These are phyloP conservation scores for Xylota segnis DNA, from an alignment of 2,888 invertebrate genomes.

Conservation along the genomic window DNA sequence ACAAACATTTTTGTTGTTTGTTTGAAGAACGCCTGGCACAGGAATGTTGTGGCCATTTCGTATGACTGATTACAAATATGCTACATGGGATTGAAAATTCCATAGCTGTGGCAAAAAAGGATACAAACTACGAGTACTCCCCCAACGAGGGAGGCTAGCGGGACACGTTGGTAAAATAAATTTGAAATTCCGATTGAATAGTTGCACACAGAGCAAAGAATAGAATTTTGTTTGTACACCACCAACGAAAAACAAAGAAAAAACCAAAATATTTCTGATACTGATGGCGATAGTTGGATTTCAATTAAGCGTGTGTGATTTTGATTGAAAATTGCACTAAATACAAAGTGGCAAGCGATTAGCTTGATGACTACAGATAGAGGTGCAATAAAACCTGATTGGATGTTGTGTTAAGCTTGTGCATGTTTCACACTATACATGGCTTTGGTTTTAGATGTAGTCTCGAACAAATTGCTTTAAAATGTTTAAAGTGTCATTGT, in stretches of 20 bases:
- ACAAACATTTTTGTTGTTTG: conserved; percentile 69
- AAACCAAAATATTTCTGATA: not conserved
- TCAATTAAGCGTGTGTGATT: conserved; percentile 65
- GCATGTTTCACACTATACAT: not conserved
- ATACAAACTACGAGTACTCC: too few species aligned
- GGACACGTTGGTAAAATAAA: conserved; percentile 60
- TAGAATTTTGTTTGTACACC: conserved; percentile 34
- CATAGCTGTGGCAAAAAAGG: conserved; percentile 43
- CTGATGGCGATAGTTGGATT: conserved; percentile 42
- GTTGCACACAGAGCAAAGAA: conserved; percentile 59
- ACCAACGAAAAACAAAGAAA: not conserved
- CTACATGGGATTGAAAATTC: conserved; percentile 67
- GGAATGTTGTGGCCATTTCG: conserved; percentile 72
- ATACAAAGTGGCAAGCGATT: conserved; percentile 44
- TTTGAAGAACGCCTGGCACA: conserved; percentile 61
- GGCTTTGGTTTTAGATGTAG: not conserved
- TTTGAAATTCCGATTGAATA: conserved; percentile 73
- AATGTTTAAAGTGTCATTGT: too few species aligned
- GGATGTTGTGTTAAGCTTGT: conserved; percentile 9
- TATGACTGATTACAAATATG: conserved; percentile 76
- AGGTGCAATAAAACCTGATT: conserved; percentile 10
- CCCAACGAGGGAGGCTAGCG: not conserved
- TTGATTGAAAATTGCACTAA: conserved; percentile 53
- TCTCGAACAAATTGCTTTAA: too few species aligned
- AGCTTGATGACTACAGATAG: conserved; percentile 38